These are phyloP conservation scores for Endomychus coccineus DNA, from an alignment of 2,888 invertebrate species.

Conservation along the genomic window DNA sequence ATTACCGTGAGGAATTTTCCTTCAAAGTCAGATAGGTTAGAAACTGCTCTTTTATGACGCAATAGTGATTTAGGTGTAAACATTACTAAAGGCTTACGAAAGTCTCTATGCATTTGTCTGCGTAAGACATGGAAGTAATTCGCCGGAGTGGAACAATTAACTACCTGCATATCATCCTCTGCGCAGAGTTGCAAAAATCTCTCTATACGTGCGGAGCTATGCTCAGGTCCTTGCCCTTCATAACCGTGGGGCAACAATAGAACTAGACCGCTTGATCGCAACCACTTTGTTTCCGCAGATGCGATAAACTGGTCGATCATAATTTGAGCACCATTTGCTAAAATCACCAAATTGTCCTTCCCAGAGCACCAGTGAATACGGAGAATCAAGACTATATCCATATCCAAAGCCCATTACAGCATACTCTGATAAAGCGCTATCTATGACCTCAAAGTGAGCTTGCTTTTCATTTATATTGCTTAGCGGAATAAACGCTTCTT, in stretches of 20 bases:
- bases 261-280: slow-evolving; percentile 92
- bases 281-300: slow-evolving; percentile 97
- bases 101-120: slow-evolving; percentile 91
- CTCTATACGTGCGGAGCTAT: slow-evolving; percentile 86
- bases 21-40: slow-evolving; percentile 85
- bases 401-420: slow-evolving; percentile 90
- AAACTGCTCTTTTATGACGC: slow-evolving; percentile 90
- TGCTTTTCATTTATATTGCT: too few species aligned
- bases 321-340: slow-evolving; percentile 94
- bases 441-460: slow-evolving; percentile 96
- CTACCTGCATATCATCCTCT: slow-evolving; percentile 96
- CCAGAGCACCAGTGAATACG: slow-evolving; percentile 95
- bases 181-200: slow-evolving; percentile 92
- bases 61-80: slow-evolving; percentile 98
- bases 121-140: slow-evolving; percentile 95
- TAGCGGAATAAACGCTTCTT: too few species aligned
- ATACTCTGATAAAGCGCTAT: slow-evolving; percentile 97
- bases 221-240: slow-evolving; percentile 95
- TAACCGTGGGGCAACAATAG: slow-evolving; percentile 95
- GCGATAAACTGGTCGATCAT: slow-evolving; percentile 91
- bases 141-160: slow-evolving; percentile 93
- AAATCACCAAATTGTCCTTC: slow-evolving; percentile 99
- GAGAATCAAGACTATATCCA: slow-evolving; percentile 97
- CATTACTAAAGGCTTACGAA: slow-evolving; percentile 94
- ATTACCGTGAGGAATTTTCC: slow-evolving; percentile 76